Evolutionary conservation across 2,888 invertebrate species (phyloP), one percentile per base, ranked within the genome.

Genomic region (Conus canariensis): DNA sequence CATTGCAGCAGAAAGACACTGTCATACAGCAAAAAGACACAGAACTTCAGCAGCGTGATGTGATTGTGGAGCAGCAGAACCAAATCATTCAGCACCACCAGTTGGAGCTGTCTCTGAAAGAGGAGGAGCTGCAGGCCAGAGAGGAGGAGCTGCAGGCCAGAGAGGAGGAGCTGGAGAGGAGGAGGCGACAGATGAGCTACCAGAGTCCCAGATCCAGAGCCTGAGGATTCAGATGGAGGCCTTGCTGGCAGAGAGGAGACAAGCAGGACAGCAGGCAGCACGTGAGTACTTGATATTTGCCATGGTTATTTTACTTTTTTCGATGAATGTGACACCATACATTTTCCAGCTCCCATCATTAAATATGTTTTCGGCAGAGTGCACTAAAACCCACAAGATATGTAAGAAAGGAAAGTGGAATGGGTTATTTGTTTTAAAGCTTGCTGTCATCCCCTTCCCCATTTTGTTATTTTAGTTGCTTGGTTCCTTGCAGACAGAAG

Each of bases 201-300:
- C 88, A 88, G 67, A 88, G 25, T 67, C 59, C 64, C 88, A 88
- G 88, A 88, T 88, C 60, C 6, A 45, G 10, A 82, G 80, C 30
- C 82, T 88, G 60, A 74, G 58, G 74, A 77, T 88, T 30, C 88
- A 88, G 82, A 74, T 88, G 60, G 82, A 88, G 58, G 82, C 88
- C 80, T 22, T 88, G 82, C 80, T 88, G 59, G 82, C 80, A 19
- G 77, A 88, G 77, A 88, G 88, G 56, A 80, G 64, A 22, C 80
- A 60, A 64, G 88, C 82, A n/a, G 88, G 82, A 19, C 88, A 45
- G 10, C 56, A 74, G 80, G 82, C 80, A 82, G 64, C 82, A 64
- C 64, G 88, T 88, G 59, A 88, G 88, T 80, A 58, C 58, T 70
- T 14, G 1, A 70, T 22, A 70, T 45, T 45, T 5, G 64, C 1